Conservation (phyloP, 2,797 vertebrate genomes). For the Rhinatrema bivittatum region DNA sequence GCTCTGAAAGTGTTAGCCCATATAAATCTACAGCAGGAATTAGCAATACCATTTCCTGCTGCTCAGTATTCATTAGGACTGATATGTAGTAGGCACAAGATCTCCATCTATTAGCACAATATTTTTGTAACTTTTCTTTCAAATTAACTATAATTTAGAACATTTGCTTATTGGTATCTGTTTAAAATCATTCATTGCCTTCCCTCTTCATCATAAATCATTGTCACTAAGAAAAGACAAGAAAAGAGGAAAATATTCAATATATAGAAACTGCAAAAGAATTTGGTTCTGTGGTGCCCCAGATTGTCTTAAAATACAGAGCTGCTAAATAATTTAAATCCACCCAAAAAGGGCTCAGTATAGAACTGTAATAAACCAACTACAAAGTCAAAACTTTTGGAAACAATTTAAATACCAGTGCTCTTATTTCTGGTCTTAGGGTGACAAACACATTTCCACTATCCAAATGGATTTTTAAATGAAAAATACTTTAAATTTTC, state of each 20-base stretch:
- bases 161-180: constrained; percentile 66
- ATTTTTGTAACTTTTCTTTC: constrained; percentile 28
- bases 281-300: constrained; percentile 71
- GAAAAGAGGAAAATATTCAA: constrained; percentile 66
- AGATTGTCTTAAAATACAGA: constrained; percentile 72
- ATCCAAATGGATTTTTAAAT: constrained; percentile 49
- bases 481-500: constrained; percentile 54
- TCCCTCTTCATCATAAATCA: constrained; percentile 80
- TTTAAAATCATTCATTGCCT: constrained; percentile 54
- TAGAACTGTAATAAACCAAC: constrained; percentile 47
- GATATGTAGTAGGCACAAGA: too few species aligned
- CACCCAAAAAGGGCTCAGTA: constrained; percentile 43
- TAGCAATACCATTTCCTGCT: too few species aligned
- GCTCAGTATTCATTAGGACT: too few species aligned
- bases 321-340: constrained; percentile 73
- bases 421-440: constrained; percentile 48
- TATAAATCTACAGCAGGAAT: too few species aligned
- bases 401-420: constrained; percentile 57
- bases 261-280: constrained; percentile 64
- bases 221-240: constrained; percentile 71
- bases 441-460: constrained; percentile 34
- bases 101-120: constrained; percentile 8
- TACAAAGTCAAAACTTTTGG: constrained; percentile 51
- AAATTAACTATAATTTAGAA: constrained; percentile 44
- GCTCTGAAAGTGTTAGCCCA: too few species aligned